phyloP scores from a whole-genome alignment of 1,140 invertebrate genomes.

The Drosophila dunni region DNA sequence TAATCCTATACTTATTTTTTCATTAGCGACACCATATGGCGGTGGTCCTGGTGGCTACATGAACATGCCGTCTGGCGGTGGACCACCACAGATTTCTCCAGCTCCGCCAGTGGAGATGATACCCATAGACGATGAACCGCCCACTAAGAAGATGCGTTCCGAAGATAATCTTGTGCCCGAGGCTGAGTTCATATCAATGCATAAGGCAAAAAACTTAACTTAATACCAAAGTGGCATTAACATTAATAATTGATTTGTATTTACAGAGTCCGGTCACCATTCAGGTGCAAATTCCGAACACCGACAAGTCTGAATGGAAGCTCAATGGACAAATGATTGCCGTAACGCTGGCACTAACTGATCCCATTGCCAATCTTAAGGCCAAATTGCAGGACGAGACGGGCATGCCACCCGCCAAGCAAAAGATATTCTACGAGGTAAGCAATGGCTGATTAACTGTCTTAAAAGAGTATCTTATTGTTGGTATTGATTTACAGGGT shows the following conservation, averaged over 20 bases:
- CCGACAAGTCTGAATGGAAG: conserved; percentile 98
- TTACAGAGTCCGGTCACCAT: conserved; percentile 89
- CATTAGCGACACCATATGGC: conserved; percentile 80
- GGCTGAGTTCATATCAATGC: conserved; percentile 85
- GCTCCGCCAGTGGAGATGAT: conserved; percentile 84
- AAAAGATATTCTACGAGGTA: conserved; percentile 89
- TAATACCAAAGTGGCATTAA: conserved; percentile 63
- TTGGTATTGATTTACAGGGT: conserved; percentile 87
- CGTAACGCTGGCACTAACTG: conserved; percentile 91
- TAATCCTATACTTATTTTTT: not conserved
- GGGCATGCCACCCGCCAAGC: conserved; percentile 98
- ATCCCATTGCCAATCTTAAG: conserved; percentile 94
- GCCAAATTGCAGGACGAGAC: conserved; percentile 94
- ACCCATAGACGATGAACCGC: conserved; percentile 91
- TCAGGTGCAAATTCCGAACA: conserved; percentile 92
- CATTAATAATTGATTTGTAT: not conserved
- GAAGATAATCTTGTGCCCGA: conserved; percentile 97
- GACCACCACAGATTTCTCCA: conserved; percentile 83
- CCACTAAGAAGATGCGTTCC: conserved; percentile 94
- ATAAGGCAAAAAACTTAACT: conserved; percentile 83
- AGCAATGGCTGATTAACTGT: conserved; percentile 56
- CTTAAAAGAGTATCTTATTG: conserved; percentile 42
- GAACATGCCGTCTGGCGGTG: conserved; percentile 53
- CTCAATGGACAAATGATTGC: conserved; percentile 95
- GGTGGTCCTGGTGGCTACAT: conserved; percentile 84